These are phyloP conservation scores for Sapajus apella DNA, from an alignment of 2,113 vertebrate species.

Conservation along the genomic window DNA sequence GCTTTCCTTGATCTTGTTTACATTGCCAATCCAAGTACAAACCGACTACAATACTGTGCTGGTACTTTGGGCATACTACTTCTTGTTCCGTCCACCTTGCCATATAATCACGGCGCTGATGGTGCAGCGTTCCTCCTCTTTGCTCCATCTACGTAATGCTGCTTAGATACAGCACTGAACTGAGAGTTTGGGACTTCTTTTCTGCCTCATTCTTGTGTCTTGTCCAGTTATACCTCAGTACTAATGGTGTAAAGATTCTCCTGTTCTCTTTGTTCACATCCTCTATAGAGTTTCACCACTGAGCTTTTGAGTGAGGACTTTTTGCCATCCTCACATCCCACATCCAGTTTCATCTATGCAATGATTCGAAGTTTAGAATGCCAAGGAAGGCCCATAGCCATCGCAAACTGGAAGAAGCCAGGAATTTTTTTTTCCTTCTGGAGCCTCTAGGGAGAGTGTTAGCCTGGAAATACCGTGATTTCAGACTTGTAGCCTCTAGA, in stretches of 20 bases:
- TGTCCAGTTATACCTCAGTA: neutral
- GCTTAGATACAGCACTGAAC: neutral
- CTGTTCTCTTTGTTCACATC: neutral
- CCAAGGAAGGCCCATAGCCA: neutral
- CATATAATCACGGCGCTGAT: neutral
- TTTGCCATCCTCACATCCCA: neutral
- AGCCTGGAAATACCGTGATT: neutral
- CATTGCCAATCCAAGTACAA: too few relatives aligned
- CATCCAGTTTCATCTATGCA: neutral
- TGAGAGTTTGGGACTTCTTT: neutral
- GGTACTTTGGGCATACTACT: accelerated
- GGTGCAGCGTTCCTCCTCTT: neutral
- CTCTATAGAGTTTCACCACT: neutral
- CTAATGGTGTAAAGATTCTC: neutral
- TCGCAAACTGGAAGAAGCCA: neutral
- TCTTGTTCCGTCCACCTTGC: neutral
- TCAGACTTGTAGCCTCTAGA: neutral
- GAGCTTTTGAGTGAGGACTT: neutral
- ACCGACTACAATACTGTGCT: neutral
- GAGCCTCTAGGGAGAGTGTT: neutral
- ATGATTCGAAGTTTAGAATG: neutral
- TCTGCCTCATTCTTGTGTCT: neutral
- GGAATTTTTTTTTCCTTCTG: neutral
- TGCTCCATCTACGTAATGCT: neutral
- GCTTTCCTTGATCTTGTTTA: neutral